phyloP scores from a whole-genome alignment of 2,797 vertebrate species.

The Schizopygopsis pylzovi region DNA sequence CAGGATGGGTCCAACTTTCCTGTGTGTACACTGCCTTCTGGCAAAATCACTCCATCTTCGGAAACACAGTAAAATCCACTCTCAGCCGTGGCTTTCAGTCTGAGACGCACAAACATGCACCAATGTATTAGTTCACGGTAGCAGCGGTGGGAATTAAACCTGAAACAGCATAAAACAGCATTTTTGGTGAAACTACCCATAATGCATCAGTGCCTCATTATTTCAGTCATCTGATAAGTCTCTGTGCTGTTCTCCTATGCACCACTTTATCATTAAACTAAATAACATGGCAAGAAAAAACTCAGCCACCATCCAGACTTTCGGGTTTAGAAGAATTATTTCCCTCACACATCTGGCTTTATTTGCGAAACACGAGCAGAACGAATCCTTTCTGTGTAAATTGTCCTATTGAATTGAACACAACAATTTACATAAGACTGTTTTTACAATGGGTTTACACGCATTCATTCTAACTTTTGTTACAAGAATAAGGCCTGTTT shows the following conservation, averaged over 20 bases:
- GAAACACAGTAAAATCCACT: constrained; percentile 44
- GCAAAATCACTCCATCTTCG: constrained; percentile 33
- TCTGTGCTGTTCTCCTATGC: constrained; percentile 4
- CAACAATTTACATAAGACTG: constrained; percentile 1
- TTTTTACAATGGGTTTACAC: constrained; percentile 18
- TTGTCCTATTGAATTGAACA: neutral
- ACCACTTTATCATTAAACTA: constrained; percentile 21
- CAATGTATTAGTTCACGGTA: neutral
- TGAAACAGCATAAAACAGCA: constrained; percentile 31
- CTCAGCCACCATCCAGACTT: neutral
- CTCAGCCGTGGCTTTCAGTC: neutral
- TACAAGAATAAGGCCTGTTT: constrained; percentile 11
- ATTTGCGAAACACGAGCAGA: neutral
- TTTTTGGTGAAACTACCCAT: constrained; percentile 24
- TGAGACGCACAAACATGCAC: constrained; percentile 10
- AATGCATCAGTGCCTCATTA: neutral
- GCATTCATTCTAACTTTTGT: constrained; percentile 1
- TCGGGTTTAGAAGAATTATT: neutral
- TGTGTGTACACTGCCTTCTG: neutral
- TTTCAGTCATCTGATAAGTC: constrained; percentile 30
- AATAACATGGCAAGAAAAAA: constrained; percentile 27
- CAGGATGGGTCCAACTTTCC: constrained; percentile 17
- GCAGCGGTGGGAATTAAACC: constrained; percentile 26
- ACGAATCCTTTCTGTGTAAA: neutral
- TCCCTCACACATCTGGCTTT: constrained; percentile 23